phyloP scores from a whole-genome alignment of 2,888 invertebrate genomes.

The Ashinkailepas kermadecensis region DNA sequence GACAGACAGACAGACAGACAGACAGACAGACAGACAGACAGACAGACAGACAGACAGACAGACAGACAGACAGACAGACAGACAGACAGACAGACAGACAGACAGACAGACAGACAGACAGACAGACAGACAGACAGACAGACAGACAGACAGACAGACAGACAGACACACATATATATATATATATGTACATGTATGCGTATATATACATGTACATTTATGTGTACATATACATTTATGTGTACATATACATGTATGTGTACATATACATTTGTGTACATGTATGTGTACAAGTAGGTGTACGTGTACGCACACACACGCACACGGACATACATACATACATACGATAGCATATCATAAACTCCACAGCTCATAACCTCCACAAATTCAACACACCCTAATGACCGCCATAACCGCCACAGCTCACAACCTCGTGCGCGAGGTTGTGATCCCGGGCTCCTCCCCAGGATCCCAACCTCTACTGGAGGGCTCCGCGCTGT shows the following conservation, averaged over 20 bases:
- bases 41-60: background rate
- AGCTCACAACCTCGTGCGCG: too few species aligned
- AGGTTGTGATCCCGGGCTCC: too few species aligned
- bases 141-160: constrained; percentile 4
- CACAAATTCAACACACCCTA: too few species aligned
- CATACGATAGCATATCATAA: too few species aligned
- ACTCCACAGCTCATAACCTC: too few species aligned
- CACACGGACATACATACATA: background rate
- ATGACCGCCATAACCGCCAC: too few species aligned
- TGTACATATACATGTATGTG: background rate
- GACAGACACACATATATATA: constrained; percentile 13
- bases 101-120: constrained; percentile 21
- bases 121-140: constrained; percentile 24
- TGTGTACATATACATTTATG: constrained; percentile 6
- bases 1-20: too few species aligned
- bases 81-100: background rate
- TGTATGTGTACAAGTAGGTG: background rate
- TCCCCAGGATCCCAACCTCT: too few species aligned
- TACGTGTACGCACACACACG: background rate
- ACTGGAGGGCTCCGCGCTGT: too few species aligned
- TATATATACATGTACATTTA: background rate
- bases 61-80: background rate
- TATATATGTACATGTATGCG: background rate
- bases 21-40: background rate
- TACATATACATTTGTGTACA: constrained; percentile 6